These are phyloP conservation scores for Chesias legatella DNA, from an alignment of 2,888 invertebrate species.

Conservation along the genomic window DNA sequence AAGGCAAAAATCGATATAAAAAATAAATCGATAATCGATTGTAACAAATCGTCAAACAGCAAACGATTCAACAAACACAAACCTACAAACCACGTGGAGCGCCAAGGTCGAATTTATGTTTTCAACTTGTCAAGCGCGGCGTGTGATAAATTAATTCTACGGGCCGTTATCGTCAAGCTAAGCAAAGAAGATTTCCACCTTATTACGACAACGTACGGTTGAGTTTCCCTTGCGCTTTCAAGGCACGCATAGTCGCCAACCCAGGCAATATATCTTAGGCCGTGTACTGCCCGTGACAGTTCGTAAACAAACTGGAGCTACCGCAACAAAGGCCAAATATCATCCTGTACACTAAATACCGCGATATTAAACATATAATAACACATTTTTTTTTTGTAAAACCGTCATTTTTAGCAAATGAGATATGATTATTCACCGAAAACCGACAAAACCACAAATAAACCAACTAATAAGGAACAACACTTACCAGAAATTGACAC, in stretches of 20 bases:
- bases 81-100: constrained; percentile 76
- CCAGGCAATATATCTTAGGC: constrained; percentile 81
- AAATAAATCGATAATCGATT: constrained; percentile 17
- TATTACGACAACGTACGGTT: constrained; percentile 35
- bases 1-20: constrained; percentile 17
- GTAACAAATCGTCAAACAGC: constrained; percentile 15
- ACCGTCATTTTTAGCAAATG: constrained; percentile 34
- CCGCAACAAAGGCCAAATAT: constrained; percentile 70
- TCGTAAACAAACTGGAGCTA: constrained; percentile 81
- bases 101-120: constrained; percentile 81
- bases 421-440: constrained; percentile 30
- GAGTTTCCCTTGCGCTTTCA: constrained; percentile 40
- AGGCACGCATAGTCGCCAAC: constrained; percentile 80
- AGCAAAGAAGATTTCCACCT: constrained; percentile 35
- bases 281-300: constrained; percentile 81
- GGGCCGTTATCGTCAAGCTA: constrained; percentile 65
- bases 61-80: constrained; percentile 48
- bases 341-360: constrained; percentile 41
- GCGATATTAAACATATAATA: constrained; percentile 20
- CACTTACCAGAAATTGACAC: constrained; percentile 70
- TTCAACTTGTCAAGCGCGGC: constrained; percentile 81
- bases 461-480: constrained; percentile 16
- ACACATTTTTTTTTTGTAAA: constrained; percentile 25
- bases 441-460: constrained; percentile 23
- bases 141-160: constrained; percentile 81